Conservation (phyloP, 2,888 invertebrate species). For the Cepaea hortensis region DNA sequence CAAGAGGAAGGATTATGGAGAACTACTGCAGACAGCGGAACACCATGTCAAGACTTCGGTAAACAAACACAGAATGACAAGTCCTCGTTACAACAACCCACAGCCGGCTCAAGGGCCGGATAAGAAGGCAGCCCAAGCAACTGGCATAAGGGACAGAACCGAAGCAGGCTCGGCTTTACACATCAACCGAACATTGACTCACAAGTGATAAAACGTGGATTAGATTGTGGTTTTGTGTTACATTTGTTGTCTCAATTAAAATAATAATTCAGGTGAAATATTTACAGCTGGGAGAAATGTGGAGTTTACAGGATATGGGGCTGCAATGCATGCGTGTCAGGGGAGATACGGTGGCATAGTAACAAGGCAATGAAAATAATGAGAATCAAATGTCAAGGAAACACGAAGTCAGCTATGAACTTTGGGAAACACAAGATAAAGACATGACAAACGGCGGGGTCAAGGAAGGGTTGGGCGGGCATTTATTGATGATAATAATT, state of each 20-base stretch:
- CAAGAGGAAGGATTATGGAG: not conserved
- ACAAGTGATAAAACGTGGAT: conserved; percentile 22
- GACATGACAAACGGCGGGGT: too few species aligned
- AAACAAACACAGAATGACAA: conserved; percentile 25
- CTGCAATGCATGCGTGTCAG: too few species aligned
- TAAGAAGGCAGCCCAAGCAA: not conserved
- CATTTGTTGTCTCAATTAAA: conserved; percentile 22
- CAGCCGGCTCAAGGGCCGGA: not conserved
- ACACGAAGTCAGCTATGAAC: too few species aligned
- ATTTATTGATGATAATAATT: too few species aligned
- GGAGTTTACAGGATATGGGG: too few species aligned
- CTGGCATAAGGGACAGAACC: too few species aligned
- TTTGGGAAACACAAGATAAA: too few species aligned
- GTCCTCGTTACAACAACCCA: not conserved
- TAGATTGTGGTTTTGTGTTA: conserved; percentile 4
- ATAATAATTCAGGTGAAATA: not conserved
- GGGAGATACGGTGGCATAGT: too few species aligned
- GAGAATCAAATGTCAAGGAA: too few species aligned
- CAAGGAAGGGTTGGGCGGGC: too few species aligned
- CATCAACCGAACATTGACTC: not conserved
- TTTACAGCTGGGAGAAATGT: too few species aligned
- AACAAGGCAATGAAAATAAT: too few species aligned
- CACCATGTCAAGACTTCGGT: not conserved
- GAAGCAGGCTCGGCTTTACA: not conserved
- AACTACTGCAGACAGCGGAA: not conserved